These are phyloP conservation scores for Nysson spinosus DNA, from an alignment of 2,888 invertebrate species.

Conservation along the genomic window DNA sequence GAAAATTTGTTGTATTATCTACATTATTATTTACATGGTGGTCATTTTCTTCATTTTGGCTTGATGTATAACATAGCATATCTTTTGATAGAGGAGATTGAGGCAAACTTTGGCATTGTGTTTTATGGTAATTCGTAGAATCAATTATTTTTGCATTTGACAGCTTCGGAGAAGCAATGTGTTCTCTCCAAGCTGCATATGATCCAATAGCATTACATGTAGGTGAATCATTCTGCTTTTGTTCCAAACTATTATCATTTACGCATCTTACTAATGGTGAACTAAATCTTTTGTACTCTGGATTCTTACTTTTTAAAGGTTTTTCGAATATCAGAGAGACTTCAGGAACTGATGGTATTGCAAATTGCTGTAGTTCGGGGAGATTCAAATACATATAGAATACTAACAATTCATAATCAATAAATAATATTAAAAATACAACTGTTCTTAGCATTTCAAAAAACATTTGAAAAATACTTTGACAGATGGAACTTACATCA, in stretches of 20 bases:
- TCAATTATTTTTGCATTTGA: constrained; percentile 1
- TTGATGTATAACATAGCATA: neutral
- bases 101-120: constrained; percentile 3
- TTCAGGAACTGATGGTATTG: constrained; percentile 68
- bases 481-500: constrained; percentile 53
- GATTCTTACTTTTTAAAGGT: constrained; percentile 20
- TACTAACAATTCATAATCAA: neutral
- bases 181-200: constrained; percentile 68
- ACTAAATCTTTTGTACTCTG: constrained; percentile 12
- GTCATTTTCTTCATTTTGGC: neutral
- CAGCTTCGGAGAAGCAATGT: constrained; percentile 50
- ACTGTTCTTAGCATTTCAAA: too few relatives aligned
- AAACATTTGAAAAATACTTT: constrained; percentile 22
- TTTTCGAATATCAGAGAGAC: constrained; percentile 71
- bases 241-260: neutral
- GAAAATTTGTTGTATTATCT: neutral
- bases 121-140: neutral
- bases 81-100: neutral
- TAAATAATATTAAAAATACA: neutral
- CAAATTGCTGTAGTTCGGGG: constrained; percentile 55
- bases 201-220: constrained; percentile 46
- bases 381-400: constrained; percentile 1
- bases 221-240: constrained; percentile 26
- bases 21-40: neutral
- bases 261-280: constrained; percentile 1